These are phyloP conservation scores for Saccostrea glomerata DNA, from an alignment of 1,140 invertebrate genomes.

Conservation along the genomic window DNA sequence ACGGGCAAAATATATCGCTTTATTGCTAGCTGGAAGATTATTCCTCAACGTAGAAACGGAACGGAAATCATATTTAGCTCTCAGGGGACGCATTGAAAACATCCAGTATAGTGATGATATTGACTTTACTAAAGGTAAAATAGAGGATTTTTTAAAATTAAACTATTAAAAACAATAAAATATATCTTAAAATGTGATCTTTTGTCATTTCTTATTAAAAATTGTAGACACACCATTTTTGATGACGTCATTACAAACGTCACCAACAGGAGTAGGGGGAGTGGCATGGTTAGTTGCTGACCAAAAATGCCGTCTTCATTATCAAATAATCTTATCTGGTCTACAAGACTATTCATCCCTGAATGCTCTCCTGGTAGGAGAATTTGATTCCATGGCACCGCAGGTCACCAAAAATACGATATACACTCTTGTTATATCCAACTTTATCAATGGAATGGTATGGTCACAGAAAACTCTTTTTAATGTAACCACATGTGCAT, in stretches of 20 bases:
- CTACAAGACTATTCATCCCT: constrained; percentile 42
- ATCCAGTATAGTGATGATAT: constrained; percentile 37
- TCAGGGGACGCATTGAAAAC: constrained; percentile 53
- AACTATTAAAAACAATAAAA: too few relatives aligned
- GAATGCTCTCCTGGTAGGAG: constrained; percentile 47
- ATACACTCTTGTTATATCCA: constrained; percentile 51
- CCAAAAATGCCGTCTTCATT: constrained; percentile 50
- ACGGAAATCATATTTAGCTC: constrained; percentile 28
- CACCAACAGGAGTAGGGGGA: constrained; percentile 47
- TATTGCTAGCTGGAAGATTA: constrained; percentile 48
- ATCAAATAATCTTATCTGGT: constrained; percentile 51
- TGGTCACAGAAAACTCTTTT: neutral
- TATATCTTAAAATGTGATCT: too few relatives aligned
- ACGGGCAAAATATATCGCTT: constrained; percentile 50
- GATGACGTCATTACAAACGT: constrained; percentile 24
- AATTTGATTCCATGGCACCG: constrained; percentile 47
- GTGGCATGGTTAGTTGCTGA: constrained; percentile 46
- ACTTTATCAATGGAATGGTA: constrained; percentile 54
- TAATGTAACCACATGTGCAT: neutral
- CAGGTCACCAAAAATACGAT: constrained; percentile 45
- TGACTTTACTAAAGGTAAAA: constrained; percentile 43
- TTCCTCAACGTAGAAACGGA: constrained; percentile 52
- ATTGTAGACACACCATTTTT: constrained; percentile 47
- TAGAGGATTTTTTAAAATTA: neutral
- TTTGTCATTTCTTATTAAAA: neutral